Percentiles rank a stretch among this genome's conserved stretches.
Evolutionary conservation across 1,140 invertebrate genomes (phyloP).

Genomic region (Drosophila nannoptera): DNA sequence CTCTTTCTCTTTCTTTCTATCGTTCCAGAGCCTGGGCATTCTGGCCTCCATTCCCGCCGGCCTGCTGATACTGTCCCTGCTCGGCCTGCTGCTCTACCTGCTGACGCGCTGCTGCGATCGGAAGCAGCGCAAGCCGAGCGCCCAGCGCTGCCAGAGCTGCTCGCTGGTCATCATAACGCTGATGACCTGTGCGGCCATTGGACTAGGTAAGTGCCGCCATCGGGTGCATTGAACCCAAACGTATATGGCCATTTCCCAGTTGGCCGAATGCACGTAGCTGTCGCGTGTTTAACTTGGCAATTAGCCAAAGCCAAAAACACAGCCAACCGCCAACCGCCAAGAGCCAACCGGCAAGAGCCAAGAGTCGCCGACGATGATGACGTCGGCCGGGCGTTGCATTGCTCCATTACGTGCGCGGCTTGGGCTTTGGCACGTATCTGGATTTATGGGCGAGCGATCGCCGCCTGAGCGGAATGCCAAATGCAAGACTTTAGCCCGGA

Average conservation of each 20-base stretch:
- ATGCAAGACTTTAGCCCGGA: background rate
- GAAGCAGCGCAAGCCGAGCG: constrained; percentile 87
- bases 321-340: background rate
- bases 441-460: constrained; percentile 48
- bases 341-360: constrained; percentile 11
- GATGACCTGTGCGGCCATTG: constrained; percentile 88
- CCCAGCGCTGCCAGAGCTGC: constrained; percentile 87
- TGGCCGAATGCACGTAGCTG: constrained; percentile 22
- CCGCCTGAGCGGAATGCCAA: constrained; percentile 23
- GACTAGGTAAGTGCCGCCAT: constrained; percentile 77
- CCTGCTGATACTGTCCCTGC: constrained; percentile 92
- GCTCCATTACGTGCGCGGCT: constrained; percentile 38
- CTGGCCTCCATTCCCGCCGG: constrained; percentile 93
- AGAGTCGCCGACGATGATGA: constrained; percentile 30
- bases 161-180: constrained; percentile 90
- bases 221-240: constrained; percentile 49
- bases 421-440: constrained; percentile 52
- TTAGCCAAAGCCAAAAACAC: constrained; percentile 51
- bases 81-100: constrained; percentile 92
- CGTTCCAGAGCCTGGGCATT: constrained; percentile 90
- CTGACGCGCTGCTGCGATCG: constrained; percentile 96
- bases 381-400: constrained; percentile 18
- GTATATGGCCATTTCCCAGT: background rate
- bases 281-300: constrained; percentile 65
- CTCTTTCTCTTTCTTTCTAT: background rate